Conservation (phyloP, 2,797 vertebrate species). For the Gymnocypris eckloni region DNA sequence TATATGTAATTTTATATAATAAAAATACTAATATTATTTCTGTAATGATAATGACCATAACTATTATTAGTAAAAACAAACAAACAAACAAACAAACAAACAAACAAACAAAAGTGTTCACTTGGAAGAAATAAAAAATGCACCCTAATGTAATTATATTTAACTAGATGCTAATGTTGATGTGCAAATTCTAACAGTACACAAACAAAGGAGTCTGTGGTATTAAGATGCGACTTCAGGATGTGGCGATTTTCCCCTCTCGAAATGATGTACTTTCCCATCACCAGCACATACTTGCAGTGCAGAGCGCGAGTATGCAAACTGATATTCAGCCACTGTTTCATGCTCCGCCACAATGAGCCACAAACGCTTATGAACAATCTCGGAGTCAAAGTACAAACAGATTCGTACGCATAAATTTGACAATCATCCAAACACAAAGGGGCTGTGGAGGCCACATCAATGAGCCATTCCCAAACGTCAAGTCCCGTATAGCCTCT, state of each 20-base stretch:
- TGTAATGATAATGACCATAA: neutral
- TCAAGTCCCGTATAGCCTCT: neutral
- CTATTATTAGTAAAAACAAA: neutral
- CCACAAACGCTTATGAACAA: slow-evolving; percentile 25
- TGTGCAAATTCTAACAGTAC: neutral
- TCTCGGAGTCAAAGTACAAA: slow-evolving; percentile 5
- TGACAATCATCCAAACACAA: slow-evolving; percentile 15
- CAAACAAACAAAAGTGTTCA: neutral
- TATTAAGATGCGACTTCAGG: neutral
- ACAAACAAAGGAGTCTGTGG: neutral
- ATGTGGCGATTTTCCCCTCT: neutral
- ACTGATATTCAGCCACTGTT: neutral
- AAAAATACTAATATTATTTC: neutral
- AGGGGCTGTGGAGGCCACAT: neutral
- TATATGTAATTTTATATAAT: no score
- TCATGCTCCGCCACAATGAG: neutral
- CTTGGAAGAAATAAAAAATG: neutral
- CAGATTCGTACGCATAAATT: slow-evolving; percentile 20
- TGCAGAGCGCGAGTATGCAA: neutral
- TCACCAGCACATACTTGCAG: neutral
- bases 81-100: no score
- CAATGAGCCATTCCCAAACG: slow-evolving; percentile 14
- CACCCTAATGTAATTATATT: neutral
- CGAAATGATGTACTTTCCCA: slow-evolving; percentile 16
- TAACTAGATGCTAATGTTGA: neutral